Evolutionary conservation across 2,113 vertebrate genomes (phyloP).

Genomic region (Trogon surrucura): DNA sequence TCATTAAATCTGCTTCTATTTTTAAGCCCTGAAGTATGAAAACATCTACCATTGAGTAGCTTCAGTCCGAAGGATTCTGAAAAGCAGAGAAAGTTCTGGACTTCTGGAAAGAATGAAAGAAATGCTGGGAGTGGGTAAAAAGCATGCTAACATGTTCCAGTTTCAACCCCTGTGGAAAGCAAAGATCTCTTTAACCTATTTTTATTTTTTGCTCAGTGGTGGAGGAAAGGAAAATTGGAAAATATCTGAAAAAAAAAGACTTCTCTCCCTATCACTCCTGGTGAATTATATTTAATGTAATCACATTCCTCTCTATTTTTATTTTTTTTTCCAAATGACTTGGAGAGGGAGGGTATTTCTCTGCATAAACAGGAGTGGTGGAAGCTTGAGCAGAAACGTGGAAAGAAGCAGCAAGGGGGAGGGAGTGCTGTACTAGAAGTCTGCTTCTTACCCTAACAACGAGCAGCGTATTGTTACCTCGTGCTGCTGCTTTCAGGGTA

Average conservation of each 20-base stretch:
- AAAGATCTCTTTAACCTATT: neutral
- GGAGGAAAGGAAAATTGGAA: neutral
- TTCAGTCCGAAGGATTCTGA: neutral
- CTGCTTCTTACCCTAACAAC: neutral
- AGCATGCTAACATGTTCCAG: neutral
- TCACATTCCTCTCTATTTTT: neutral
- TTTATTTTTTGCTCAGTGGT: neutral
- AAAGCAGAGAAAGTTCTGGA: neutral
- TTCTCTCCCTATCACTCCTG: neutral
- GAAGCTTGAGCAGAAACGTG: neutral
- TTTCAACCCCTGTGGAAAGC: neutral
- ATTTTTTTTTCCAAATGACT: neutral
- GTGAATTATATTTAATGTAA: neutral
- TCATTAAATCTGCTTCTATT: slow-evolving; percentile 56
- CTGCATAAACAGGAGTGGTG: neutral
- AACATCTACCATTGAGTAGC: slow-evolving; percentile 28
- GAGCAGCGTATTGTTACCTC: neutral
- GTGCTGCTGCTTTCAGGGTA: neutral
- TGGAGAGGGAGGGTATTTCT: neutral
- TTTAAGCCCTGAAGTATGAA: slow-evolving; percentile 36
- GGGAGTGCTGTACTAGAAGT: neutral
- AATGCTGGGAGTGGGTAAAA: slow-evolving; percentile 54
- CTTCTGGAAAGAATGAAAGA: slow-evolving; percentile 50
- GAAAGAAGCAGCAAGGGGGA: neutral
- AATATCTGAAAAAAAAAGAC: neutral